A percentile compares a stretch with the other conserved stretches of the same genome.
Evolutionary conservation across 1,140 invertebrate species (phyloP).

Genomic region (Trichogramma pretiosum): DNA sequence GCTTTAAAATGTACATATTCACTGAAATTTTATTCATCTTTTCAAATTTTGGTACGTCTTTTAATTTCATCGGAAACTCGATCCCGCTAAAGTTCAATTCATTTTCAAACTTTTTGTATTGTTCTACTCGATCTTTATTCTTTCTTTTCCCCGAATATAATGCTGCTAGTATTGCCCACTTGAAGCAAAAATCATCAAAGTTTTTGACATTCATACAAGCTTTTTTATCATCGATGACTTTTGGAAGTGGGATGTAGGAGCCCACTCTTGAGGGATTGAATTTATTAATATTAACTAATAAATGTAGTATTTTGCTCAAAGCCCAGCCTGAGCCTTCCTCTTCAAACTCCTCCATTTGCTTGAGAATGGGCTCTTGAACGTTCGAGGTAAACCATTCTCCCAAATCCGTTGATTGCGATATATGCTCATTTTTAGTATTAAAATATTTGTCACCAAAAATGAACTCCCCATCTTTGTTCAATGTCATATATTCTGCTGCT

Average conservation of each 20-base stretch:
- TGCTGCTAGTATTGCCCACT: slow-evolving; percentile 27
- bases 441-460: background rate
- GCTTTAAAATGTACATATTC: slow-evolving; percentile 19
- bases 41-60: slow-evolving; percentile 12
- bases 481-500: background rate
- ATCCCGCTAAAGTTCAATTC: slow-evolving; percentile 30
- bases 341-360: too few relatives aligned
- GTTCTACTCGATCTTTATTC: background rate
- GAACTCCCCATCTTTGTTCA: background rate
- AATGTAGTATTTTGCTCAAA: background rate
- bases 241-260: slow-evolving; percentile 26
- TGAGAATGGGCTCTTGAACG: background rate
- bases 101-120: slow-evolving; percentile 15
- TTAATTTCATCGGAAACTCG: slow-evolving; percentile 30
- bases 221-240: slow-evolving; percentile 26
- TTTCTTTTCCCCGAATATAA: slow-evolving; percentile 23
- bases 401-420: background rate
- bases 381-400: background rate
- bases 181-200: slow-evolving; percentile 28
- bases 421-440: background rate
- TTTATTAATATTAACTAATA: slow-evolving; percentile 1
- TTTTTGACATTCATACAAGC: slow-evolving; percentile 33
- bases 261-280: slow-evolving; percentile 6
- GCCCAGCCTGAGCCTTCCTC: slow-evolving; percentile 1
- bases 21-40: slow-evolving; percentile 28